phyloP scores from a whole-genome alignment of 1,140 invertebrate species.

The Trichogramma pretiosum region DNA sequence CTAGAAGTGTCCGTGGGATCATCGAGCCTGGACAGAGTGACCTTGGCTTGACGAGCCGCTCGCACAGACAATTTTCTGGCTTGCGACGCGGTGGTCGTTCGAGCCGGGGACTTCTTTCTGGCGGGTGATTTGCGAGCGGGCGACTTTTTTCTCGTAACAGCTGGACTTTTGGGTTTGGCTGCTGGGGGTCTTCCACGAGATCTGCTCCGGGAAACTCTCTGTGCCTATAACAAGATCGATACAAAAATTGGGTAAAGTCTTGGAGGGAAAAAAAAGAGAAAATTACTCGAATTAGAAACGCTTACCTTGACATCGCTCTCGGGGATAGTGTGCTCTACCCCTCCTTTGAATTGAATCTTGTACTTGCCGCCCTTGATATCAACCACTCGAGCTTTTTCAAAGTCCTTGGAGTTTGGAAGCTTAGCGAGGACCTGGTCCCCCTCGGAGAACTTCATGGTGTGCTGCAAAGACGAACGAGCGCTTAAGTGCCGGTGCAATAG shows the following conservation, averaged over 20 bases:
- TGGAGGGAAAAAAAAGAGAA: not conserved
- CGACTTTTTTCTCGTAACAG: slow-evolving; percentile 25
- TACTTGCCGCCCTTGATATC: slow-evolving; percentile 28
- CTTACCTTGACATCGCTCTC: slow-evolving; percentile 31
- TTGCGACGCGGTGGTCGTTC: slow-evolving; percentile 17
- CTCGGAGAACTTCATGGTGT: slow-evolving; percentile 29
- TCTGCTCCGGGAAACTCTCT: too few relatives aligned
- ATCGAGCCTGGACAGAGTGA: slow-evolving; percentile 30
- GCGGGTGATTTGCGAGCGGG: slow-evolving; percentile 22
- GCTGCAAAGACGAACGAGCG: not conserved
- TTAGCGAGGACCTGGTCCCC: slow-evolving; percentile 35
- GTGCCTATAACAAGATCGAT: too few relatives aligned
- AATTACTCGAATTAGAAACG: not conserved
- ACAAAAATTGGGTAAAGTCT: not conserved
- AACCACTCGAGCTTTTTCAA: slow-evolving; percentile 26
- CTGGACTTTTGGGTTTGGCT: too few relatives aligned
- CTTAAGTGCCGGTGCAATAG: too few relatives aligned
- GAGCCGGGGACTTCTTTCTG: slow-evolving; percentile 23
- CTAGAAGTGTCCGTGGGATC: slow-evolving; percentile 25
- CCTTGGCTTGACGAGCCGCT: slow-evolving; percentile 25
- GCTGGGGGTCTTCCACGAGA: too few relatives aligned
- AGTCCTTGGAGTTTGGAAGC: slow-evolving; percentile 26
- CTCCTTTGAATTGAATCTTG: slow-evolving; percentile 28
- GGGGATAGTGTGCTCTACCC: slow-evolving; percentile 24
- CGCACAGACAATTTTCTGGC: slow-evolving; percentile 25